Evolutionary conservation across 1,140 invertebrate species (phyloP).

Genomic region (Brachionus koreanus): DNA sequence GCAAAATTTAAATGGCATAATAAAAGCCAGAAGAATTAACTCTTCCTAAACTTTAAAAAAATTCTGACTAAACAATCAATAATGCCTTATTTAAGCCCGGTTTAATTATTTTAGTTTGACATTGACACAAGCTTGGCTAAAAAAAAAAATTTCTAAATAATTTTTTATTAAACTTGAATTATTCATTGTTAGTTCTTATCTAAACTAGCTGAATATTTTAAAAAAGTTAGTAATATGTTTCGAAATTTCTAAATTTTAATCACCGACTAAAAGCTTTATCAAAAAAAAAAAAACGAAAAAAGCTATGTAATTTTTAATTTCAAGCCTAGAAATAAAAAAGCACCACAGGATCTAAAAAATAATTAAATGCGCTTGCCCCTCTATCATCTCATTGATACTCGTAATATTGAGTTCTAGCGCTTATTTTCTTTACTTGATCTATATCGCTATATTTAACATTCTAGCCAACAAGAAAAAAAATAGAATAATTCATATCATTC

Average conservation of each 20-base stretch:
- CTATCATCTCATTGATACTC: background rate
- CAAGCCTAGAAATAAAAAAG: background rate
- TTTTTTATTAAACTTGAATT: background rate
- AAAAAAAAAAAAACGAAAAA: background rate
- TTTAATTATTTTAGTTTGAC: no score
- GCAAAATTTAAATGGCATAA: no score
- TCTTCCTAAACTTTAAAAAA: no score
- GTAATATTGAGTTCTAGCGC: background rate
- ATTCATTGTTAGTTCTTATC: background rate
- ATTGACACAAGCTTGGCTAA: no score
- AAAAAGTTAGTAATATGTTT: background rate
- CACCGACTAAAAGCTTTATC: background rate
- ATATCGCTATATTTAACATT: conserved; percentile 4
- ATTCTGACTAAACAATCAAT: no score
- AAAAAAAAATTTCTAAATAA: no score
- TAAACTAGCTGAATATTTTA: background rate
- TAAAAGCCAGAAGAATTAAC: no score
- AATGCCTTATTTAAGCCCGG: no score
- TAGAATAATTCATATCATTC: conserved; percentile 27
- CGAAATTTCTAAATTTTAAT: background rate
- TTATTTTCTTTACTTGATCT: background rate
- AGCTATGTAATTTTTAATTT: background rate
- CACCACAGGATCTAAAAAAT: background rate
- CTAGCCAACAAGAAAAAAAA: conserved; percentile 1
- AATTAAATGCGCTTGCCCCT: background rate